Conservation (phyloP, 2,888 invertebrate genomes). For the Coleophora flavipennella region DNA sequence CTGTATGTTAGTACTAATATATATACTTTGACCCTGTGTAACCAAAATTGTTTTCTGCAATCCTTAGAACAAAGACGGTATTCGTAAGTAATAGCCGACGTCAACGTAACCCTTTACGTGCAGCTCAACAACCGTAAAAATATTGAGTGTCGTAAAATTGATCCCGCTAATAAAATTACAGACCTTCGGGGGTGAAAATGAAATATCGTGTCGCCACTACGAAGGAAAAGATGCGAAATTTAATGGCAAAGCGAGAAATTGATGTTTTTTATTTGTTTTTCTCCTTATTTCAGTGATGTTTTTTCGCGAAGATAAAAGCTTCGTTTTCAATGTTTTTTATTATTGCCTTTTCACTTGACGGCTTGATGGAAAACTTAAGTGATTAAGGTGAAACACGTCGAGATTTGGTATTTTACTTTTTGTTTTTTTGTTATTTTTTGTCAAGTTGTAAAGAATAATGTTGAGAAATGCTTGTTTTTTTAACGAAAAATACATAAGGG, state of each 20-base stretch:
- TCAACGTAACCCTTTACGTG: constrained; percentile 53
- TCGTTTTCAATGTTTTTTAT: constrained; percentile 21
- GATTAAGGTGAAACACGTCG: too few species aligned
- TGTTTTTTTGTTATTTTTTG: too few species aligned
- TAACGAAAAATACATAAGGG: too few species aligned
- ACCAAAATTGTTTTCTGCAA: constrained; percentile 25
- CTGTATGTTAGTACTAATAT: too few species aligned
- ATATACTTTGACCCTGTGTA: too few species aligned
- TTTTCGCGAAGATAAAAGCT: constrained; percentile 13
- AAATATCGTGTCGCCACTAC: constrained; percentile 44
- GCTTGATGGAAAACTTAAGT: constrained; percentile 16
- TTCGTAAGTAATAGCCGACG: constrained; percentile 29
- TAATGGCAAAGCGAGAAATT: constrained; percentile 20
- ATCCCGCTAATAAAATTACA: constrained; percentile 58
- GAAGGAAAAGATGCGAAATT: constrained; percentile 30
- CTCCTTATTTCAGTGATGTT: constrained; percentile 1
- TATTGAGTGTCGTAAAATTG: constrained; percentile 59
- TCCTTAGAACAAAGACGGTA: constrained; percentile 33
- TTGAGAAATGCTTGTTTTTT: too few species aligned
- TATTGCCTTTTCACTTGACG: constrained; percentile 20
- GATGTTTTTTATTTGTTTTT: constrained; percentile 17
- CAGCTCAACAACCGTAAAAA: constrained; percentile 58
- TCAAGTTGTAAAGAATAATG: too few species aligned
- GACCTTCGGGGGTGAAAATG: constrained; percentile 50
- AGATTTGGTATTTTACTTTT: too few species aligned